Conservation (phyloP, 2,888 invertebrate species). For the Eupithecia pulchellata region DNA sequence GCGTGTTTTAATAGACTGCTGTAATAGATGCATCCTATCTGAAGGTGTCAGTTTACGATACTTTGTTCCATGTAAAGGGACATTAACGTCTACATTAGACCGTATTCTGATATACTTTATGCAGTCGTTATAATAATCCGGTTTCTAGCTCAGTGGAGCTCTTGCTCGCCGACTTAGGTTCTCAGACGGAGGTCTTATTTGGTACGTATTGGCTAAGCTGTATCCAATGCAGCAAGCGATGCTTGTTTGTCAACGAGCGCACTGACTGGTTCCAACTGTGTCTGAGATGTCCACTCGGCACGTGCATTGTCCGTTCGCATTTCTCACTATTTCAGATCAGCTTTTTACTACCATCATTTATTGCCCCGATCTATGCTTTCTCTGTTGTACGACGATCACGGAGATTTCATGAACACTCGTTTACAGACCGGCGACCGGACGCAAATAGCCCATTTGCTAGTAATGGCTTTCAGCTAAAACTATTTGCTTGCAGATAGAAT, state of each 20-base stretch:
- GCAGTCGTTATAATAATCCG: slow-evolving; percentile 33
- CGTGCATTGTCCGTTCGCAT: slow-evolving; percentile 46
- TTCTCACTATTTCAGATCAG: slow-evolving; percentile 55
- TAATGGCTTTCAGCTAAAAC: slow-evolving; percentile 45
- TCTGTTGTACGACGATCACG: slow-evolving; percentile 56
- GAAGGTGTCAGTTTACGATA: slow-evolving; percentile 31
- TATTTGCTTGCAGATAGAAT: slow-evolving; percentile 36
- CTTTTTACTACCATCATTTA: slow-evolving; percentile 61
- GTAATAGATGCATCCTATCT: slow-evolving; percentile 7
- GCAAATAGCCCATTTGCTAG: slow-evolving; percentile 56
- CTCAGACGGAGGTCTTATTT: slow-evolving; percentile 20
- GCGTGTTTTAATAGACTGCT: slow-evolving; percentile 16
- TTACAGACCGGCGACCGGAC: slow-evolving; percentile 44
- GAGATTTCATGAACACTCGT: slow-evolving; percentile 46
- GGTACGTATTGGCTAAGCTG: slow-evolving; percentile 21
- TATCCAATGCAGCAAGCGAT: slow-evolving; percentile 17
- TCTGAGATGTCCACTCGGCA: slow-evolving; percentile 40
- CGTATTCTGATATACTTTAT: slow-evolving; percentile 33
- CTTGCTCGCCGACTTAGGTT: slow-evolving; percentile 38
- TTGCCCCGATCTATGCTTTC: slow-evolving; percentile 60
- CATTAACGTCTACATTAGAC: slow-evolving; percentile 30
- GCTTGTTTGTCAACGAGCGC: slow-evolving; percentile 13
- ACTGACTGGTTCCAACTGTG: slow-evolving; percentile 38
- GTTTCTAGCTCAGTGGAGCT: slow-evolving; percentile 41
- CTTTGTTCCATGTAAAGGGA: slow-evolving; percentile 30